phyloP scores from a whole-genome alignment of 2,888 invertebrate genomes.

The Lithophane ornitopus region DNA sequence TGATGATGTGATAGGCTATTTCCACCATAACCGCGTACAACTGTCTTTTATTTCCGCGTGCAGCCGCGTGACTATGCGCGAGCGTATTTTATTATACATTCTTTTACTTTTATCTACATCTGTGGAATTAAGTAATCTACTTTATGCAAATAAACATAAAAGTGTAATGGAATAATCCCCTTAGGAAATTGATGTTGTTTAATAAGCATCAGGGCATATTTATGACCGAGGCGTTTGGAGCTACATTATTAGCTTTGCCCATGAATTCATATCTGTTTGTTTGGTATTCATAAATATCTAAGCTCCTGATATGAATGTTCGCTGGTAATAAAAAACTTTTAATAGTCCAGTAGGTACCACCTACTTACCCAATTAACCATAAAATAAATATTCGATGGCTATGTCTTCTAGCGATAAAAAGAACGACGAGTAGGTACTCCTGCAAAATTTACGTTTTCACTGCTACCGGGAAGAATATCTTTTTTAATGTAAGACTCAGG shows the following conservation, averaged over 20 bases:
- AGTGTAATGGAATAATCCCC: slow-evolving; percentile 58
- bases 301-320: neutral
- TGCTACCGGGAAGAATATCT: neutral
- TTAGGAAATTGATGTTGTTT: slow-evolving; percentile 62
- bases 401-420: neutral
- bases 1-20: slow-evolving; percentile 37
- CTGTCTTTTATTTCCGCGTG: slow-evolving; percentile 15
- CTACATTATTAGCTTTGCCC: slow-evolving; percentile 35
- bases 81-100: slow-evolving; percentile 42
- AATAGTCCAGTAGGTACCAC: neutral
- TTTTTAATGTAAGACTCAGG: slow-evolving; percentile 9
- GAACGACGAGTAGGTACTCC: neutral
- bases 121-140: slow-evolving; percentile 43
- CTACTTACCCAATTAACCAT: slow-evolving; percentile 8
- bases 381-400: neutral
- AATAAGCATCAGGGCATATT: slow-evolving; percentile 59
- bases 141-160: slow-evolving; percentile 57
- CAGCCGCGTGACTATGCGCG: neutral
- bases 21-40: slow-evolving; percentile 18
- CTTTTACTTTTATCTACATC: slow-evolving; percentile 38
- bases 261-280: slow-evolving; percentile 47
- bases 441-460: slow-evolving; percentile 2
- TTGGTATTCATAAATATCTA: slow-evolving; percentile 37
- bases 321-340: neutral
- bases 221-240: slow-evolving; percentile 48